Base-by-base conservation (phyloP, 2,113 vertebrate species). In the Eonycteris spelaea region DNA sequence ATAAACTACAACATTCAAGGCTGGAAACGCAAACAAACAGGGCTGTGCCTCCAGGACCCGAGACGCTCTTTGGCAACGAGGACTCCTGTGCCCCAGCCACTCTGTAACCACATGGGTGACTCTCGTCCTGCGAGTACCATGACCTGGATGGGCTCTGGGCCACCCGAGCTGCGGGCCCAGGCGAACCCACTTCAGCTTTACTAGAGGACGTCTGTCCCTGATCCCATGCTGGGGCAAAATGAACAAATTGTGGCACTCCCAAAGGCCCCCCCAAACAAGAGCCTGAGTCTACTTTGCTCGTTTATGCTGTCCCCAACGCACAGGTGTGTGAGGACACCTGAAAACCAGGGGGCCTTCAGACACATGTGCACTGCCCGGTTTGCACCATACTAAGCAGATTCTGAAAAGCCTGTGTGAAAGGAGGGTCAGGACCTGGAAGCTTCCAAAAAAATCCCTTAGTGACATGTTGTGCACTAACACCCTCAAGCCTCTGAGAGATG, bases 51-150 rank as follows among this genome's bases (percentile, higher is more conserved):
- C 70, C 4, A 13, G 24, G 40, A 4, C 2, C 10, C 2, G 24
- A 18, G 16, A 21, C 0, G 0, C 4, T 9, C 55, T 0, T 19
- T 12, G 0, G 3, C 3, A 35, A 3, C 0, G 10, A 6, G 33
- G 53, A 3, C 6, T 16, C 13, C 1, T 7, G 35, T 16, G 13
- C 71, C 33, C 5, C 22, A 19, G 24, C 9, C 0, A 16, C 79
- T 53, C 35, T 5, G 18, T 11, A n/a, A 5, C 6, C 26, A 24
- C 2, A 0, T 7, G 35, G 28, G 0, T 4, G 13, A 1, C 4
- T 4, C 11, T n/a, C 18, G 75, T 33, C 18, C 83, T 33, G 6
- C 2, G 4, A 35, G 18, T 33, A 40, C 38, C 26, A 0, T 22
- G 35, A 82, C 55, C 53, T 61, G 59, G 15, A 45, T 28, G 12